These are phyloP conservation scores for Catagonus wagneri DNA, from an alignment of 2,113 vertebrate genomes.

Conservation along the genomic window DNA sequence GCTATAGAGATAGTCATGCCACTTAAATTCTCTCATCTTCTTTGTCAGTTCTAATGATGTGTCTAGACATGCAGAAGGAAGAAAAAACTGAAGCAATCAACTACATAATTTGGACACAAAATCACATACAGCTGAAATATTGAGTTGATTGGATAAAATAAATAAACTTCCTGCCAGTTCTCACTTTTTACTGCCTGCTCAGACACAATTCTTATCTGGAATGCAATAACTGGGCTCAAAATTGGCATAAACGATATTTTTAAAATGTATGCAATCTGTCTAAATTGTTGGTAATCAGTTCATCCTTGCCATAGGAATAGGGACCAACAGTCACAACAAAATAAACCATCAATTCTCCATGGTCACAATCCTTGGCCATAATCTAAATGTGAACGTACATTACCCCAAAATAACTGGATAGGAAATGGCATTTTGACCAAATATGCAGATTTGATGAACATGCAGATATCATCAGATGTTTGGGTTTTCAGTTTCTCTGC, in stretches of 20 bases:
- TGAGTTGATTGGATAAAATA: slow-evolving; percentile 73
- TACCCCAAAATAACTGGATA: neutral
- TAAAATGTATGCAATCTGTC: slow-evolving; percentile 48
- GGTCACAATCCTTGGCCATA: neutral
- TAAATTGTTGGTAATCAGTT: slow-evolving; percentile 51
- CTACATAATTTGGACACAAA: slow-evolving; percentile 75
- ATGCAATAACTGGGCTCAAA: slow-evolving; percentile 50
- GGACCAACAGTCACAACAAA: neutral
- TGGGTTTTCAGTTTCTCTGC: neutral
- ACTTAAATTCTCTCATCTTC: slow-evolving; percentile 65
- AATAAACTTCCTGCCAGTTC: slow-evolving; percentile 59
- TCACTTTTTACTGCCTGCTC: slow-evolving; percentile 63
- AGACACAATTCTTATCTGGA: slow-evolving; percentile 71
- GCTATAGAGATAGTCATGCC: neutral
- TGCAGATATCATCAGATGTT: neutral
- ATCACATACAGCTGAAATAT: slow-evolving; percentile 77
- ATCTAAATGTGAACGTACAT: neutral
- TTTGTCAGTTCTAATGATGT: slow-evolving; percentile 72
- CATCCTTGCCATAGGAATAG: slow-evolving; percentile 6
- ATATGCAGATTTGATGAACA: slow-evolving; percentile 16
- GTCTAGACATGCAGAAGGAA: slow-evolving; percentile 77
- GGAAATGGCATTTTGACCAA: neutral
- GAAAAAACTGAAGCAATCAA: slow-evolving; percentile 80
- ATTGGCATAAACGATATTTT: slow-evolving; percentile 53
- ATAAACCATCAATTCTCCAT: neutral